A percentile compares a stretch with the other conserved stretches of the same genome.
Conservation (phyloP, 2,113 vertebrate species). For the Cairina moschata region DNA sequence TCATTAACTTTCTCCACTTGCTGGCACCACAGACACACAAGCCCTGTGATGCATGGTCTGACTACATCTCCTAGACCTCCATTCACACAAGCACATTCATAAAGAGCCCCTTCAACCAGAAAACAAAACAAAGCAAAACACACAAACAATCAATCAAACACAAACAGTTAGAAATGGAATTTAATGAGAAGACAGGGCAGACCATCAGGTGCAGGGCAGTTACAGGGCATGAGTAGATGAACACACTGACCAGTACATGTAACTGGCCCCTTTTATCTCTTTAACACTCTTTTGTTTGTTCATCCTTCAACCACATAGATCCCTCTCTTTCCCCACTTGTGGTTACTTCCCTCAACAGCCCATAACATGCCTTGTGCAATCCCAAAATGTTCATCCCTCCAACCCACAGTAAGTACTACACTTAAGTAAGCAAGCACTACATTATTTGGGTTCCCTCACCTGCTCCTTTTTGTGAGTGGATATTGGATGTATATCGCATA, state of each 20-base stretch:
- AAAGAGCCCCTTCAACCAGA: background rate
- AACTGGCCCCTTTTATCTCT: background rate
- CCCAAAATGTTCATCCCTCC: background rate
- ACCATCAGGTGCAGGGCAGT: background rate
- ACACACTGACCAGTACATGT: background rate
- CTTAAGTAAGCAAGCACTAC: too few relatives aligned
- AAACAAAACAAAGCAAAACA: background rate
- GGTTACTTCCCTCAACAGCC: background rate
- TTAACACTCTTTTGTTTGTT: background rate
- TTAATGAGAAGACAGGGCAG: background rate
- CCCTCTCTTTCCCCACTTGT: background rate
- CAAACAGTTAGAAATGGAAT: background rate
- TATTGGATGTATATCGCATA: background rate
- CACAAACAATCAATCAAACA: too few relatives aligned
- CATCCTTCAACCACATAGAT: background rate
- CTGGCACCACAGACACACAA: background rate
- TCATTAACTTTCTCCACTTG: background rate
- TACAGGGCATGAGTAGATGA: too few relatives aligned
- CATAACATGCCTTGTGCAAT: background rate
- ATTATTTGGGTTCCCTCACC: background rate
- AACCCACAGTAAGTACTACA: too few relatives aligned
- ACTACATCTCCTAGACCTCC: background rate
- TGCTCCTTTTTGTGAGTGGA: background rate
- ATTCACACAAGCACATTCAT: background rate
- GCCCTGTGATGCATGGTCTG: rapidly evolving